A percentile compares a stretch with the other conserved stretches of the same genome.
phyloP scores from a whole-genome alignment of 2,113 vertebrate genomes.

The Dolichallabes microphthalmus region DNA sequence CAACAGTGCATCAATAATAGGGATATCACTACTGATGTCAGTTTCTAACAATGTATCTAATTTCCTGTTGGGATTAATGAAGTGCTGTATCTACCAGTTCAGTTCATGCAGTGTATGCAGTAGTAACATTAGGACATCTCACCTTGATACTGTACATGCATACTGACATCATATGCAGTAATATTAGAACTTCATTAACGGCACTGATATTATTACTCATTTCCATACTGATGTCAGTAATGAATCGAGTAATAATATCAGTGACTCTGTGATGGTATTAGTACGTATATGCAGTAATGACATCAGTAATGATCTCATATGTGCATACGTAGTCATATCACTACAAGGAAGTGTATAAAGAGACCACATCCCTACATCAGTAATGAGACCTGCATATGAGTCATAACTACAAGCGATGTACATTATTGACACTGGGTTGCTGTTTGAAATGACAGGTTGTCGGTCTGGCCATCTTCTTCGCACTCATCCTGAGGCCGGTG shows the following conservation, averaged over 20 bases:
- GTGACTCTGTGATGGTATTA: not conserved
- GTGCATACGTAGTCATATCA: not conserved
- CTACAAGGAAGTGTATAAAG: not conserved
- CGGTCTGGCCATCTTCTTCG: constrained; percentile 76
- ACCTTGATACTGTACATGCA: not conserved
- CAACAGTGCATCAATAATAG: no score
- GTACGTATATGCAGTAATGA: not conserved
- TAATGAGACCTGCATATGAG: not conserved
- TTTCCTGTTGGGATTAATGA: no score
- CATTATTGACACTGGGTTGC: not conserved
- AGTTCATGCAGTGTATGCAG: not conserved
- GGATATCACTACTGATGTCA: no score
- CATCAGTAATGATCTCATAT: not conserved
- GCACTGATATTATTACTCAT: not conserved
- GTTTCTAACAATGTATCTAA: not conserved
- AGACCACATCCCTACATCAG: not conserved
- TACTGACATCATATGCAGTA: not conserved
- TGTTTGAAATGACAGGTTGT: constrained; percentile 69
- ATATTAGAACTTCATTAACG: not conserved
- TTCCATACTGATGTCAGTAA: not conserved
- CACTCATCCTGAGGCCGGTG: constrained; percentile 74
- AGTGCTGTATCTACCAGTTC: not conserved
- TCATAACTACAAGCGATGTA: not conserved
- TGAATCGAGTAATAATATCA: not conserved
- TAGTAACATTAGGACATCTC: not conserved